Base-by-base conservation (phyloP, 2,113 vertebrate species). In the Ceyx cyanopectus region DNA sequence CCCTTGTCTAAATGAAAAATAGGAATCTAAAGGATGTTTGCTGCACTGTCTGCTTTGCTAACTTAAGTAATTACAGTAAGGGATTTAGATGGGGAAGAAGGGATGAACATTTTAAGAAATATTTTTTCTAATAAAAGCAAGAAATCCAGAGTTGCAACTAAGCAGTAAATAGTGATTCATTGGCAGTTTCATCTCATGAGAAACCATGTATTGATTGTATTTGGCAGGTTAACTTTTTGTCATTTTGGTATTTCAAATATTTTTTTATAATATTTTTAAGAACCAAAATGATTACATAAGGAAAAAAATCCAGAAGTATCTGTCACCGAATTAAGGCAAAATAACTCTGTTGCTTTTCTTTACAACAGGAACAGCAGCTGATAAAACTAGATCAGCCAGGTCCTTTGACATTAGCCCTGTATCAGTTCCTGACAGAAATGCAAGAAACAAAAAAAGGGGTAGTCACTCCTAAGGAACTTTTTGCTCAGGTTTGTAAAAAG, bases 401-500 rank as follows among this genome's bases (percentile, higher is more conserved):
- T 51, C 98, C 99, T 58, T 98, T 99, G 68, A 99, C 99, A 5
- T 84, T 98, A 97, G 98, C 99, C 56, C 98, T 99, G 99, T 98
- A 98, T 96, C 98, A 99, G 51, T 98, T 99, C 37, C 97, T 99
- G 66, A 98, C 97, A 85, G 99, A 99, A 95, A 98, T 99, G 96
- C 98, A 99, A 93, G 98, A 98, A 88, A 98, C 98, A 41, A 98
- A 98, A 94, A 99, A 97, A 94, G 97, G 98, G 32, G 97, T 98
- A 18, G 98, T 99, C 67, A 99, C 98, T 6, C 99, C 99, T 8
- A 98, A 97, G 93, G 99, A 99, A 91, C 98, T 99, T 78, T 99
- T 99, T 97, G 96, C 98, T 93, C 99, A 99, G 98, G 98, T 99
- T 97, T 99, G 99, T 98, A 99, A 99, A 98, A 99, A 99, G 99